Evolutionary conservation across 2,113 vertebrate species (phyloP), one percentile per base, ranked within the genome.

Genomic region (Albula goreensis): DNA sequence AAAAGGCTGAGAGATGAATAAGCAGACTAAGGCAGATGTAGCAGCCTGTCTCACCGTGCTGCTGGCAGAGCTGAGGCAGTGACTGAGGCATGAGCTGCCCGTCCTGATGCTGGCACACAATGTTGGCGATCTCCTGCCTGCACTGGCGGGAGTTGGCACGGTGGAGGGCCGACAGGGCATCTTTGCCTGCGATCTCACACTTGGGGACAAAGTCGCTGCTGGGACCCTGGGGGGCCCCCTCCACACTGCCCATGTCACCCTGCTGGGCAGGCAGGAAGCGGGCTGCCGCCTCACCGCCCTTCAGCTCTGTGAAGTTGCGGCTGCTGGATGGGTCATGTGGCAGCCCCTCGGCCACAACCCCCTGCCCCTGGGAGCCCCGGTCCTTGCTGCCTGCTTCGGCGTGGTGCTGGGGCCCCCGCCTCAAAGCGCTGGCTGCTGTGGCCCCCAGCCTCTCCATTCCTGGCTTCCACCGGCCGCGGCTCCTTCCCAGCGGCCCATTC

Each of bases 171-270:
- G 98, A 99, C 79, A 99, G 92, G 0, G 98, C 98, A 0, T 99
- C 98, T 86, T 99, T 99, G 90, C 98, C 97, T 0, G 93, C 87
- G 84, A 99, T 98, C 84, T 99, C 96, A 0, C 98, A 99, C 90
- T 98, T 99, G 0, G 98, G 97, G 70, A 95, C 94, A 94, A 98
- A 99, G 93, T 94, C 93, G 19, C 94, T 97, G 92, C 95, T 97
- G 0, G 96, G 94, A 84, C 96, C 94, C 90, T 97, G 97, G 2
- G 97, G 96, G 0, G 96, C 98, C 0, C 97, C 98, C 83, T 98
- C 98, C 91, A 99, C 98, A 0, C 98, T 99, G 87, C 98, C 98
- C 0, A 96, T 96, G 91, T 99, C 98, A 0, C 97, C 97, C 0
- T 96, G 96, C 11, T 96, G 93, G n/a, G 92, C 95, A 1, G 93